A percentile compares a stretch with the other conserved stretches of the same genome.
Evolutionary conservation across 2,888 invertebrate genomes (phyloP).

Genomic region (Drosophila anomelani): DNA sequence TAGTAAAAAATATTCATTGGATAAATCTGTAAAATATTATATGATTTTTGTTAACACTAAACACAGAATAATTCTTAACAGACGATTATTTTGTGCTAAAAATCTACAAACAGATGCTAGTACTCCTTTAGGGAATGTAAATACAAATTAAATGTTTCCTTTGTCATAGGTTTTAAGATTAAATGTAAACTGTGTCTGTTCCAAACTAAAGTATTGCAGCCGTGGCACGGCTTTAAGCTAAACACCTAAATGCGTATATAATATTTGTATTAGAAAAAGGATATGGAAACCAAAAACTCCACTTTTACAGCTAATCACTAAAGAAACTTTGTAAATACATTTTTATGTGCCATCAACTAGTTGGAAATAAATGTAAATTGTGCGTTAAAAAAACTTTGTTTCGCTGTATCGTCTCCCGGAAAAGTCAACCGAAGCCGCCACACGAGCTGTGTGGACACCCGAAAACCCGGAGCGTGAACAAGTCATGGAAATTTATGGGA

Average conservation of each 20-base stretch:
- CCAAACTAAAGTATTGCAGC: slow-evolving; percentile 63
- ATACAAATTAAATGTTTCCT: slow-evolving; percentile 48
- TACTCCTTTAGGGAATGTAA: slow-evolving; percentile 43
- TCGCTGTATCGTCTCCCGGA: background rate
- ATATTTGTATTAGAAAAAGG: background rate
- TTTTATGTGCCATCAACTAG: slow-evolving; percentile 52
- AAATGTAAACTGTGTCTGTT: slow-evolving; percentile 47
- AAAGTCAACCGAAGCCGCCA: slow-evolving; percentile 5
- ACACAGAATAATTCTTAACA: background rate
- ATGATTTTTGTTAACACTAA: background rate
- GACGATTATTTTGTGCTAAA: background rate
- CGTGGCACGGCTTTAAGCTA: slow-evolving; percentile 69
- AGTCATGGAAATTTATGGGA: slow-evolving; percentile 40
- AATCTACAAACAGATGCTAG: background rate
- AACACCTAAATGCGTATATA: slow-evolving; percentile 23
- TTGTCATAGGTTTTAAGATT: slow-evolving; percentile 42
- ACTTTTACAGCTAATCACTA: slow-evolving; percentile 25
- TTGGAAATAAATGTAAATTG: slow-evolving; percentile 65
- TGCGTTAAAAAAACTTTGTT: slow-evolving; percentile 50
- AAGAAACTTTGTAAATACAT: slow-evolving; percentile 61
- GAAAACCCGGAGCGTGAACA: slow-evolving; percentile 11
- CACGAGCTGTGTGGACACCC: slow-evolving; percentile 4
- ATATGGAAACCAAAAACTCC: slow-evolving; percentile 5
- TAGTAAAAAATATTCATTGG: background rate
- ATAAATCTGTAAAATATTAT: background rate